Evolutionary conservation across 2,113 vertebrate genomes (phyloP).

Genomic region (Sapayoa aenigma): DNA sequence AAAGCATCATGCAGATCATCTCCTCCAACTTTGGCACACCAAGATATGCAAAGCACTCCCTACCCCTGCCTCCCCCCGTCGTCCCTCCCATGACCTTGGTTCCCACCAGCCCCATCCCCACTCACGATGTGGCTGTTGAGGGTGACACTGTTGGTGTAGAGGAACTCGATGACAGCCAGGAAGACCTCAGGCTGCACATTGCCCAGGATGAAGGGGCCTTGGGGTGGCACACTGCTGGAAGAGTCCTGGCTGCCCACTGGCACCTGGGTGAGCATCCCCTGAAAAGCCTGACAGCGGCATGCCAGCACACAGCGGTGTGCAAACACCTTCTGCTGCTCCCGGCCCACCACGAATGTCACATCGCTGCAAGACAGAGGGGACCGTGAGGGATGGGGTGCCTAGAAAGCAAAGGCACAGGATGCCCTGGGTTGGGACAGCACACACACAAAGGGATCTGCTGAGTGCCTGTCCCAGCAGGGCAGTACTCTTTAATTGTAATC

Average conservation of each 20-base stretch:
- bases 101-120: not conserved
- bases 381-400: fast-evolving
- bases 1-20: not conserved
- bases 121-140: conserved; percentile 75
- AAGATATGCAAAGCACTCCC: not conserved
- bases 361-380: conserved; percentile 58
- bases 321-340: conserved; percentile 74
- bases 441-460: not conserved
- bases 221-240: not conserved
- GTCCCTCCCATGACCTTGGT: not conserved
- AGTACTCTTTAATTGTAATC: not conserved
- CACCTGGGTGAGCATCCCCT: conserved; percentile 63
- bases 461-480: fast-evolving
- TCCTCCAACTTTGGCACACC: not conserved
- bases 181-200: conserved; percentile 77
- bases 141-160: conserved; percentile 79
- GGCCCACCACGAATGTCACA: conserved; percentile 78
- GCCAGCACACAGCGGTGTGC: conserved; percentile 78
- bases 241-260: not conserved
- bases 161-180: conserved; percentile 77
- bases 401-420: not conserved
- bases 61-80: no score
- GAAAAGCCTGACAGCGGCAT: conserved; percentile 76
- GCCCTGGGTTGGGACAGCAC: not conserved
- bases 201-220: conserved; percentile 69